Percentiles rank a stretch among this genome's conserved stretches.
These are phyloP conservation scores for Myodes glareolus DNA, from an alignment of 2,113 vertebrate species.

Conservation along the genomic window DNA sequence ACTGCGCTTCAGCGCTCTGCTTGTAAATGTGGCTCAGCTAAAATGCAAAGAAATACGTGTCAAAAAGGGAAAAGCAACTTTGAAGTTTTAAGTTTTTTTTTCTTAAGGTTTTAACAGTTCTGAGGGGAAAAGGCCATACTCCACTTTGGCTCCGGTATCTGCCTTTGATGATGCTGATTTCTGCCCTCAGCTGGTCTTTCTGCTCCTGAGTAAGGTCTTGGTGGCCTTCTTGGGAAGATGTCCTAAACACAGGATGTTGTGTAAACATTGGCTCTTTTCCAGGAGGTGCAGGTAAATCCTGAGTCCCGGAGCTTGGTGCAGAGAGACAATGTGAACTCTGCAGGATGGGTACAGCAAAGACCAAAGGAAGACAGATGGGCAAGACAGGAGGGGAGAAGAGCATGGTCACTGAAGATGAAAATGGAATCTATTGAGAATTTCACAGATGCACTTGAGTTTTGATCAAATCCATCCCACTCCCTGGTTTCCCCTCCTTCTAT, in stretches of 20 bases:
- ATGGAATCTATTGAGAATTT: neutral
- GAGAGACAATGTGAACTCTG: conserved; percentile 93
- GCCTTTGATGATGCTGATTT: conserved; percentile 88
- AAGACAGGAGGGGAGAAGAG: neutral
- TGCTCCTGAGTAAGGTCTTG: conserved; percentile 91
- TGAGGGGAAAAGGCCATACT: conserved; percentile 82
- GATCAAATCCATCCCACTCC: neutral
- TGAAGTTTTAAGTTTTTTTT: no score
- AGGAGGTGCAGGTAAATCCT: conserved; percentile 85
- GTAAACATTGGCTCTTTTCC: conserved; percentile 84
- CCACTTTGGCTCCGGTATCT: conserved; percentile 88
- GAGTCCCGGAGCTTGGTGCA: conserved; percentile 89
- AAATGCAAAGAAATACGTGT: neutral
- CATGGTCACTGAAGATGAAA: neutral
- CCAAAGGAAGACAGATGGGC: neutral
- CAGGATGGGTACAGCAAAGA: neutral
- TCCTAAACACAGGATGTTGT: conserved; percentile 86
- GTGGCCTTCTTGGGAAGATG: conserved; percentile 90
- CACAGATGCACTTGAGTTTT: neutral
- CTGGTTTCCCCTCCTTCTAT: neutral
- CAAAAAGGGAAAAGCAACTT: conserved; percentile 6
- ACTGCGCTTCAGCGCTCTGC: neutral
- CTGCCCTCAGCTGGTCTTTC: conserved; percentile 88
- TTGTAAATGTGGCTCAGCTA: neutral
- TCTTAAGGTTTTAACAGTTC: neutral